Percentiles rank a stretch among this genome's conserved stretches.
These are phyloP conservation scores for Limosa lapponica DNA, from an alignment of 2,797 vertebrate genomes.

Conservation along the genomic window DNA sequence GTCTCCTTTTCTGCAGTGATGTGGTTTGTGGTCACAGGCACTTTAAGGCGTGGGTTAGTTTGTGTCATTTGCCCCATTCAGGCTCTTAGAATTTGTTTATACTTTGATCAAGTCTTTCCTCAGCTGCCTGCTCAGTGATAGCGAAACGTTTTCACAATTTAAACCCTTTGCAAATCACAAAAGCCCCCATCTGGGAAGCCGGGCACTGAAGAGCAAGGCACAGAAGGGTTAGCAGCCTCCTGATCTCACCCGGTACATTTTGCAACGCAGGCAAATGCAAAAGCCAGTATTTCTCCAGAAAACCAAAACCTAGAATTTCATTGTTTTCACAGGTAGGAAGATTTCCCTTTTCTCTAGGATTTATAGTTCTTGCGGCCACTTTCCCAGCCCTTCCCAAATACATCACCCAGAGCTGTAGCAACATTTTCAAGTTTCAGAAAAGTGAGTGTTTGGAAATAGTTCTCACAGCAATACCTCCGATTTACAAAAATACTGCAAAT, in stretches of 20 bases:
- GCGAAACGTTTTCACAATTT: neutral
- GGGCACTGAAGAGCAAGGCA: neutral
- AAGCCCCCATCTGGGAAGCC: neutral
- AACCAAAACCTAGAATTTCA: neutral
- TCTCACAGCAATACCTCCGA: neutral
- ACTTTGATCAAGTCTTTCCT: neutral
- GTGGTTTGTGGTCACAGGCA: constrained; percentile 46
- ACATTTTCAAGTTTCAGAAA: neutral
- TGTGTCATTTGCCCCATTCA: neutral
- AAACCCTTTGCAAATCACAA: neutral
- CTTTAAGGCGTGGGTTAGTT: neutral
- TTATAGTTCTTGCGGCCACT: neutral
- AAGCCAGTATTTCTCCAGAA: neutral
- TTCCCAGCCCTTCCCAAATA: neutral
- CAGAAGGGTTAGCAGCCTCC: neutral
- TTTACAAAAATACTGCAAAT: neutral
- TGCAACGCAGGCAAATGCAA: neutral
- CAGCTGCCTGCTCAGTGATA: neutral
- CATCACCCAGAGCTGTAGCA: neutral
- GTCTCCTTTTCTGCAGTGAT: neutral
- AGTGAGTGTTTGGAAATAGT: neutral
- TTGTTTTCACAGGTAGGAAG: neutral
- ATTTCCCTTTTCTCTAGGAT: neutral
- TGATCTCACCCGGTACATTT: neutral
- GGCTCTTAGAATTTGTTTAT: neutral